Evolutionary conservation across 2,113 vertebrate genomes (phyloP).

Genomic region (Scomber scombrus): DNA sequence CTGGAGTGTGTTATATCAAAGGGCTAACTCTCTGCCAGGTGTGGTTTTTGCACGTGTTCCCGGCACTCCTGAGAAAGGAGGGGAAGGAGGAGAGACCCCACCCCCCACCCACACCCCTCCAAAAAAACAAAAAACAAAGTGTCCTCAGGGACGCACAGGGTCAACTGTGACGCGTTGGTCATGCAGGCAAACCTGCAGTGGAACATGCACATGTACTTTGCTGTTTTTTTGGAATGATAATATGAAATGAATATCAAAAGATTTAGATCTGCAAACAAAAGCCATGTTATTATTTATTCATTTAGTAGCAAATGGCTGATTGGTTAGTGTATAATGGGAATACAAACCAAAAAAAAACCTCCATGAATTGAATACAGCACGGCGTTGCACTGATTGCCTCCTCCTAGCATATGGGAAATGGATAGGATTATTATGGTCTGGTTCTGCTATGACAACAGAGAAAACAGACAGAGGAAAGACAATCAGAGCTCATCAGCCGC

Average conservation of each 20-base stretch:
- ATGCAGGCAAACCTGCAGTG: slow-evolving; percentile 25
- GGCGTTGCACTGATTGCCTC: slow-evolving; percentile 69
- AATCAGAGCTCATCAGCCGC: slow-evolving; percentile 83
- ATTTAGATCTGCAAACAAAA: slow-evolving; percentile 26
- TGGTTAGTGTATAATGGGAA: slow-evolving; percentile 47
- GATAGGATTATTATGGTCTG: slow-evolving; percentile 82
- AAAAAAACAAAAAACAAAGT: slow-evolving; percentile 20
- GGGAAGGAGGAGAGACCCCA: background rate
- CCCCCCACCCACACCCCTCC: too few relatives aligned
- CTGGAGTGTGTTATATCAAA: slow-evolving; percentile 52
- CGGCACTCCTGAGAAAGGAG: slow-evolving; percentile 2
- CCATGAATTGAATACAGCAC: slow-evolving; percentile 55
- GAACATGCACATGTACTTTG: slow-evolving; percentile 12
- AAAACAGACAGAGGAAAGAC: slow-evolving; percentile 81
- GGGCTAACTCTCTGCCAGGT: slow-evolving; percentile 49
- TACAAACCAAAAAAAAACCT: slow-evolving; percentile 38
- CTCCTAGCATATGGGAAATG: slow-evolving; percentile 73
- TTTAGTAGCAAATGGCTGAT: slow-evolving; percentile 36
- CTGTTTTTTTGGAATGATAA: slow-evolving; percentile 5
- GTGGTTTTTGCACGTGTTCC: slow-evolving; percentile 46
- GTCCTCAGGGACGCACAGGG: slow-evolving; percentile 53
- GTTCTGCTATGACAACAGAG: slow-evolving; percentile 81
- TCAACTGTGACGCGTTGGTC: slow-evolving; percentile 40
- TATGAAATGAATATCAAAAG: slow-evolving; percentile 28
- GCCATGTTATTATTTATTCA: background rate